phyloP scores from a whole-genome alignment of 1,140 invertebrate genomes.

The Brachionus asplanchnoidis region DNA sequence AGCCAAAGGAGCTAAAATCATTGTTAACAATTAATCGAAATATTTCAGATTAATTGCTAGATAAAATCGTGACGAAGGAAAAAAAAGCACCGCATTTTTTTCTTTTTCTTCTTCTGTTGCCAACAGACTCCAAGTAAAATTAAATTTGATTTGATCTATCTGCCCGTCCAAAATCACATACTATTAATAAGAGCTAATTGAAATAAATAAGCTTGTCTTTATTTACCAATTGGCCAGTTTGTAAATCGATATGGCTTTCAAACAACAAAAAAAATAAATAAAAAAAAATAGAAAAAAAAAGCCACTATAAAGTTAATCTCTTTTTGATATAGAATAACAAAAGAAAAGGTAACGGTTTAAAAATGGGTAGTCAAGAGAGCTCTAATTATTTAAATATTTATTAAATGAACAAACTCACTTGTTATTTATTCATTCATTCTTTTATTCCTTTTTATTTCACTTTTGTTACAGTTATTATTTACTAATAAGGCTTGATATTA shows the following conservation, averaged over 20 bases:
- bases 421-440: constrained; percentile 26
- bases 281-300: background rate
- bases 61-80: background rate
- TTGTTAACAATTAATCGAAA: constrained; percentile 30
- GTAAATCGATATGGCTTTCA: background rate
- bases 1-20: background rate
- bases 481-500: background rate
- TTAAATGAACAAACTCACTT: constrained; percentile 36
- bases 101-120: background rate
- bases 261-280: background rate
- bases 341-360: constrained; percentile 20
- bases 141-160: background rate
- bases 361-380: constrained; percentile 6
- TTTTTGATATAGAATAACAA: constrained; percentile 35
- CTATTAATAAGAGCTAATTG: background rate
- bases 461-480: constrained; percentile 32
- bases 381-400: constrained; percentile 38
- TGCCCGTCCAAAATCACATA: background rate
- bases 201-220: background rate
- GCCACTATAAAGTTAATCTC: constrained; percentile 1
- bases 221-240: background rate
- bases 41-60: background rate
- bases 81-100: background rate
- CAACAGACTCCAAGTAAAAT: background rate
- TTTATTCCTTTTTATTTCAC: background rate